Conservation (phyloP, 2,797 vertebrate genomes). For the Acestrorhynchus altus region DNA sequence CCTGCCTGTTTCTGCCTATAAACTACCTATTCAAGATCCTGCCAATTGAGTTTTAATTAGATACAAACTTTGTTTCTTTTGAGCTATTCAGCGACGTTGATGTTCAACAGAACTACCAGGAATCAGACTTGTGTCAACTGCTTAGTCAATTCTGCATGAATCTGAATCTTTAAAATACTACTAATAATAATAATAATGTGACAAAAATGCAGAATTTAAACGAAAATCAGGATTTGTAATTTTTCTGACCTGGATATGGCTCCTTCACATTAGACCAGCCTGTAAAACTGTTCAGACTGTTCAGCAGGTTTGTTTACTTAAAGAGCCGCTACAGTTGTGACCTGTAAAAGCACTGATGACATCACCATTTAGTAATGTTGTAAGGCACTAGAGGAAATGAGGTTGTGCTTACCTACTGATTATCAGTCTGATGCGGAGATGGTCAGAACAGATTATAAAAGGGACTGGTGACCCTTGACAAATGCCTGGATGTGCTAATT, state of each 20-base stretch:
- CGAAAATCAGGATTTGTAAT: no score
- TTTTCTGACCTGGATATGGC: neutral
- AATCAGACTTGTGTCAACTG: no score
- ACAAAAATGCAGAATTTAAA: no score
- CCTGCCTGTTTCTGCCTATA: no score
- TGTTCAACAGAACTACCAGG: no score
- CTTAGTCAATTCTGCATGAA: no score
- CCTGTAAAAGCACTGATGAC: slow-evolving; percentile 28
- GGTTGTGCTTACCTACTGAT: slow-evolving; percentile 45
- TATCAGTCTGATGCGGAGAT: slow-evolving; percentile 36
- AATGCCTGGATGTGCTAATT: slow-evolving; percentile 43
- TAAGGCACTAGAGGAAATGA: slow-evolving; percentile 50
- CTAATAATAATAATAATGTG: no score
- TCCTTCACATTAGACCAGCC: neutral
- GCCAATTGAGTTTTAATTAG: no score
- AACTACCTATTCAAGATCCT: no score
- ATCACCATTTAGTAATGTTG: slow-evolving; percentile 29
- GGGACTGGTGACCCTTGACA: slow-evolving; percentile 41
- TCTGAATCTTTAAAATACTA: no score
- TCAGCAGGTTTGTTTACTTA: neutral
- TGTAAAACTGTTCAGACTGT: neutral
- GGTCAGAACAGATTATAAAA: slow-evolving; percentile 49
- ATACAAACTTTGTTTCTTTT: no score
- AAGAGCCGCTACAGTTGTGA: slow-evolving; percentile 1
- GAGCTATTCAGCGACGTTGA: no score